Evolutionary conservation across 2,113 vertebrate genomes (phyloP), one percentile per base, ranked within the genome.

Genomic region (Suncus etruscus): DNA sequence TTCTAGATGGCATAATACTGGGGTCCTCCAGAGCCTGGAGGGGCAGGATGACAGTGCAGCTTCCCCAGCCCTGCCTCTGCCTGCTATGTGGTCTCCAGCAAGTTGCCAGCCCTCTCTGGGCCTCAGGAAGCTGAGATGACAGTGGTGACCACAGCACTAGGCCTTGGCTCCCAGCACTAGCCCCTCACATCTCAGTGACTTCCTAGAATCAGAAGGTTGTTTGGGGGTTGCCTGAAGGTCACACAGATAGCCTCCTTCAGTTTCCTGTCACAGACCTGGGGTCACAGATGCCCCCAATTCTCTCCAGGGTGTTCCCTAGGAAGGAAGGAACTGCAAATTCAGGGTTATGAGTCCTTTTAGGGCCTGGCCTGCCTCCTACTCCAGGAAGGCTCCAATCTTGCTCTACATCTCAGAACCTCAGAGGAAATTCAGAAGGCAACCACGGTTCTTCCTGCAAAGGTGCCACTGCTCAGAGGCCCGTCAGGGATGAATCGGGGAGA

Each of bases 191-290:
- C 77, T 79, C 29, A 12, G 76, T n/a, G 81, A 85, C 50, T 45
- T 74, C 3, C 25, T 86, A 77, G 15, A 50, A 85, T 32, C 70
- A 6, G 50, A 39, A 16, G 83, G 76, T 31, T 73, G 12, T 72
- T 80, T 80, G 85, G 68, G 68, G 79, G 58, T 31, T 93, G 50
- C 54, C 83, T 94, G n/a, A 76, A 63, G 58, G 1, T 68, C 69
- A 50, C 63, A 32, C 24, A 65, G 63, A 79, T 78, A 48, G 70
- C n/a, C 8, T 75, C 51, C 61, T 54, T 27, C 68, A 18, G 24
- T 73, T 83, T 86, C 27, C 66, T 39, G 31, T 82, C 9, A 16
- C 47, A 75, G 39, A 50, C 32, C 27, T 32, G 58, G 45, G 70
- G 22, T 18, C 1, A 39, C 39, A 61, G 50, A 80, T n/a, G 27